Percentiles rank a stretch among this genome's conserved stretches.
These are phyloP conservation scores for Tuberolachnus salignus DNA, from an alignment of 2,888 invertebrate species.

Conservation along the genomic window DNA sequence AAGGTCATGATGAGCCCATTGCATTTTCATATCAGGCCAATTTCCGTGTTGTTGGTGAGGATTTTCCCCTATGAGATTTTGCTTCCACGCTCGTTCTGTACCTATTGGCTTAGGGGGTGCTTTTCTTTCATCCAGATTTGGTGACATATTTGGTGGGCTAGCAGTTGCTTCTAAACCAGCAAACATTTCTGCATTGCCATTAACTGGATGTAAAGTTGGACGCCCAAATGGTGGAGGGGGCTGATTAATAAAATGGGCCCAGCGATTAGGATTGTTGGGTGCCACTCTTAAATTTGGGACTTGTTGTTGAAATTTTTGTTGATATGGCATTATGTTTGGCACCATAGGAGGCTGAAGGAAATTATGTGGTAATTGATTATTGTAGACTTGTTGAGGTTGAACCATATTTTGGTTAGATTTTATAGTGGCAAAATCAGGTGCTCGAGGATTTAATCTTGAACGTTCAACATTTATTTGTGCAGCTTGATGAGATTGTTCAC, in stretches of 20 bases:
- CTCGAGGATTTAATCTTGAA: slow-evolving; percentile 79
- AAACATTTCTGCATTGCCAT: slow-evolving; percentile 63
- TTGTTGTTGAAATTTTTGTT: slow-evolving; percentile 55
- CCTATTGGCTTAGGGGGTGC: slow-evolving; percentile 76
- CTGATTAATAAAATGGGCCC: slow-evolving; percentile 53
- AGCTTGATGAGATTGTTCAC: slow-evolving; percentile 57
- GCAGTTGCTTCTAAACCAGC: slow-evolving; percentile 62
- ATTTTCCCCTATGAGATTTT: slow-evolving; percentile 49
- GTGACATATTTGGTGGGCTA: slow-evolving; percentile 56
- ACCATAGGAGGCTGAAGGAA: slow-evolving; percentile 58
- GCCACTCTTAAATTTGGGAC: slow-evolving; percentile 50
- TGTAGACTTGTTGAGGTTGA: slow-evolving; percentile 57
- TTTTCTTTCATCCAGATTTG: slow-evolving; percentile 66
- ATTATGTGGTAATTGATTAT: slow-evolving; percentile 57
- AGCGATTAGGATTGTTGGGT: slow-evolving; percentile 48
- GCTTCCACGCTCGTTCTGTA: slow-evolving; percentile 75
- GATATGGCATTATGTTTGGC: slow-evolving; percentile 50
- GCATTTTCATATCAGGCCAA: slow-evolving; percentile 54
- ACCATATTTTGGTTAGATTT: slow-evolving; percentile 58
- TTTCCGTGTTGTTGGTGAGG: slow-evolving; percentile 46
- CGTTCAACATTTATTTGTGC: slow-evolving; percentile 65
- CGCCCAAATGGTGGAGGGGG: slow-evolving; percentile 51
- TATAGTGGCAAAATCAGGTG: slow-evolving; percentile 73
- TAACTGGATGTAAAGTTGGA: slow-evolving; percentile 50
- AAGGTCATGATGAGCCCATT: slow-evolving; percentile 55